These are phyloP conservation scores for Psittacula cyanocephala DNA, from an alignment of 2,113 vertebrate species.

Conservation along the genomic window DNA sequence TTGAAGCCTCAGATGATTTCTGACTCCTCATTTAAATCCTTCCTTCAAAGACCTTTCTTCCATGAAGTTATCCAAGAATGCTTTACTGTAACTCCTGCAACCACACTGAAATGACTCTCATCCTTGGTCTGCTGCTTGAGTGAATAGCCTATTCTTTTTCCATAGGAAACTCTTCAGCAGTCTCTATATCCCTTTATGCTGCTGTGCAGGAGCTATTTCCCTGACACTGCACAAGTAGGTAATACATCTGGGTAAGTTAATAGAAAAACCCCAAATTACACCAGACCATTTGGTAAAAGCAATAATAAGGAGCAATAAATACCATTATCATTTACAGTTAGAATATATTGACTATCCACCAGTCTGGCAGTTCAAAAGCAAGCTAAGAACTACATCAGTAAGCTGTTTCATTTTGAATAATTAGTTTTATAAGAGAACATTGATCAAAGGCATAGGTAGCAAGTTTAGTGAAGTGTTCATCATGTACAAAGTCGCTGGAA, in stretches of 20 bases:
- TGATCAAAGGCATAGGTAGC: constrained; percentile 61
- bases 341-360: background rate
- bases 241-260: background rate
- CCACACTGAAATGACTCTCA: background rate
- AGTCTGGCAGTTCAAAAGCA: background rate
- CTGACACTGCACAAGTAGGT: background rate
- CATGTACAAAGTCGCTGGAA: constrained; percentile 24
- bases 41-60: background rate
- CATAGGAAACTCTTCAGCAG: background rate
- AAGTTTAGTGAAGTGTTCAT: constrained; percentile 51
- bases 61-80: background rate
- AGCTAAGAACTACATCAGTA: background rate
- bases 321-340: background rate
- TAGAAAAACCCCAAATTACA: background rate
- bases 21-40: background rate
- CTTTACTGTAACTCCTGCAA: background rate
- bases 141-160: background rate
- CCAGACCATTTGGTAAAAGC: background rate
- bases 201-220: background rate
- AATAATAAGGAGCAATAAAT: background rate
- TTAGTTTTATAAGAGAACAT: constrained; percentile 38
- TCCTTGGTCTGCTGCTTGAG: background rate
- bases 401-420: constrained; percentile 23
- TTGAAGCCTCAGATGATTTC: background rate
- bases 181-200: background rate